phyloP scores from a whole-genome alignment of 2,113 vertebrate species.

The Poeciliopsis occidentalis region DNA sequence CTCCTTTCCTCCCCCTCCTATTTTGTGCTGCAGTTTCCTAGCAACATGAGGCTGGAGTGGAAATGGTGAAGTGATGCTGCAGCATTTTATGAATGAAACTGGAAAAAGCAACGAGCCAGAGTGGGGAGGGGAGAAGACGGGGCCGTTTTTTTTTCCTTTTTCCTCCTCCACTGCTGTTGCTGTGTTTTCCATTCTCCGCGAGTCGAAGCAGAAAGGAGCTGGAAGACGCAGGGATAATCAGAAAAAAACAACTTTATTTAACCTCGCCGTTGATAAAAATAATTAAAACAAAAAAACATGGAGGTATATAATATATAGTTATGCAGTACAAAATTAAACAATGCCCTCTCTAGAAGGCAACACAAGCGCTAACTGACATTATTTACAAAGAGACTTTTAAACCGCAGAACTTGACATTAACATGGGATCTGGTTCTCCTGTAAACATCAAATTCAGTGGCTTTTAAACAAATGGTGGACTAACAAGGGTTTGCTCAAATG shows the following conservation, averaged over 20 bases:
- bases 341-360: constrained; percentile 25
- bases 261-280: constrained; percentile 51
- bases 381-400: constrained; percentile 57
- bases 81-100: too few relatives aligned
- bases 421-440: background rate
- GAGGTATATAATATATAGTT: constrained; percentile 18
- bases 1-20: background rate
- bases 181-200: too few relatives aligned
- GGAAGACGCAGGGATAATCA: too few relatives aligned
- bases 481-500: background rate
- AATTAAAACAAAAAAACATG: constrained; percentile 1
- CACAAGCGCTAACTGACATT: constrained; percentile 34
- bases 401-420: constrained; percentile 10
- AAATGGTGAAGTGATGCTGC: too few relatives aligned
- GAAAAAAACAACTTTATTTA: too few relatives aligned
- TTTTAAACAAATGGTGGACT: constrained; percentile 1
- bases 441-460: background rate
- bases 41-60: constrained; percentile 72
- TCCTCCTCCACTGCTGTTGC: too few relatives aligned
- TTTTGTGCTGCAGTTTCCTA: constrained; percentile 66
- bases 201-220: too few relatives aligned
- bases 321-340: constrained; percentile 51
- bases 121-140: too few relatives aligned
- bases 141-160: too few relatives aligned
- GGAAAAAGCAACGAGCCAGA: too few relatives aligned